Conservation (phyloP, 2,113 vertebrate genomes). For the Mirounga angustirostris region DNA sequence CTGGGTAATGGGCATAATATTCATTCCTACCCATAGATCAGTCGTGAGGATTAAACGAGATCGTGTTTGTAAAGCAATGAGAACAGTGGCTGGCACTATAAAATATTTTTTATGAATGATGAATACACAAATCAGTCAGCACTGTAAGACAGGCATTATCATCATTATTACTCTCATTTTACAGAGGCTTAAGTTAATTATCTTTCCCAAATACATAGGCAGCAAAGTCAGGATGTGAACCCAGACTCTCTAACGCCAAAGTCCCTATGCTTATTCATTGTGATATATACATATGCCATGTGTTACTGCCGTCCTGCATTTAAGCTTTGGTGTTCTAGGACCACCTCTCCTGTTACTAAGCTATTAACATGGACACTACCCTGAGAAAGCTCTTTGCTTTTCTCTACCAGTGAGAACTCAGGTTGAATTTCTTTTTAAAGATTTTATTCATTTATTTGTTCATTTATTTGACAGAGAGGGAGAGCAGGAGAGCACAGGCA, state of each 20-base stretch:
- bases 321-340: neutral
- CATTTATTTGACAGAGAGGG: too few species aligned
- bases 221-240: neutral
- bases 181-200: neutral
- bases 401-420: neutral
- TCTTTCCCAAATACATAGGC: neutral
- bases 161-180: neutral
- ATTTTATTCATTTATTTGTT: too few species aligned
- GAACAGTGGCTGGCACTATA: neutral
- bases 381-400: neutral
- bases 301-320: neutral
- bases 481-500: too few species aligned
- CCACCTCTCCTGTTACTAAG: neutral
- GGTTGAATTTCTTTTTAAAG: neutral
- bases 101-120: neutral
- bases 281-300: accelerated
- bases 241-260: neutral
- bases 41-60: neutral
- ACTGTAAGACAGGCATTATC: neutral
- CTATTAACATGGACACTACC: neutral
- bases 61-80: neutral
- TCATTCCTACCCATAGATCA: neutral
- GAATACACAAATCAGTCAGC: neutral
- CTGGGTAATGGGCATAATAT: neutral
- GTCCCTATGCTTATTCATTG: neutral